Percentiles rank a stretch among this genome's conserved stretches.
These are phyloP conservation scores for Eriosoma lanigerum DNA, from an alignment of 1,140 invertebrate genomes.

Conservation along the genomic window DNA sequence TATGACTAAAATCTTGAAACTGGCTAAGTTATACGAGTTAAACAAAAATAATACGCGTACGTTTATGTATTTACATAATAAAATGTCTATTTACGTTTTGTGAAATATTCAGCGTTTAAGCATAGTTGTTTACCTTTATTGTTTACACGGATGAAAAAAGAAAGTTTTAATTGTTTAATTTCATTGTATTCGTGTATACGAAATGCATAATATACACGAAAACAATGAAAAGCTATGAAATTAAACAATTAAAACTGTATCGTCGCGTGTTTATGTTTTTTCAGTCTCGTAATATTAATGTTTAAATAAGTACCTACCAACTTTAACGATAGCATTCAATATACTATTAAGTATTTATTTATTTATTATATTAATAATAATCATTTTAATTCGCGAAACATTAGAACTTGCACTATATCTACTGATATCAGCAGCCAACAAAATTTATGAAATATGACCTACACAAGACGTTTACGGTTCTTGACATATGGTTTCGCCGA, in stretches of 20 bases:
- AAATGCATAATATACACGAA: no score
- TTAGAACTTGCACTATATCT: background rate
- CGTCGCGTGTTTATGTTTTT: no score
- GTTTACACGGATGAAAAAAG: slow-evolving; percentile 5
- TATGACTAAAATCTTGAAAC: background rate
- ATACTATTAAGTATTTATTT: background rate
- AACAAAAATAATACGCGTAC: background rate
- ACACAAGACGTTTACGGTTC: slow-evolving; percentile 16
- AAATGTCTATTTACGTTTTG: background rate
- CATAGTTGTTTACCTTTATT: slow-evolving; percentile 26
- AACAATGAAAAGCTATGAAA: no score
- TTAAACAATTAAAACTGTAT: no score
- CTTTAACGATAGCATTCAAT: no score
- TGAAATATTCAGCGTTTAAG: slow-evolving; percentile 20
- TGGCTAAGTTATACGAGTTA: background rate
- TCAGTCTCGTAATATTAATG: no score
- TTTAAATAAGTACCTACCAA: no score
- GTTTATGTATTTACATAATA: background rate
- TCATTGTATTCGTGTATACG: background rate
- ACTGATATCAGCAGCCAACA: background rate
- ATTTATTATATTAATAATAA: background rate
- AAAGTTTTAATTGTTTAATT: slow-evolving; percentile 19
- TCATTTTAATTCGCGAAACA: background rate
- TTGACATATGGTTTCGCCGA: background rate
- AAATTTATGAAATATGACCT: background rate